phyloP scores from a whole-genome alignment of 2,797 vertebrate genomes.

The Pangasius krempfi region DNA sequence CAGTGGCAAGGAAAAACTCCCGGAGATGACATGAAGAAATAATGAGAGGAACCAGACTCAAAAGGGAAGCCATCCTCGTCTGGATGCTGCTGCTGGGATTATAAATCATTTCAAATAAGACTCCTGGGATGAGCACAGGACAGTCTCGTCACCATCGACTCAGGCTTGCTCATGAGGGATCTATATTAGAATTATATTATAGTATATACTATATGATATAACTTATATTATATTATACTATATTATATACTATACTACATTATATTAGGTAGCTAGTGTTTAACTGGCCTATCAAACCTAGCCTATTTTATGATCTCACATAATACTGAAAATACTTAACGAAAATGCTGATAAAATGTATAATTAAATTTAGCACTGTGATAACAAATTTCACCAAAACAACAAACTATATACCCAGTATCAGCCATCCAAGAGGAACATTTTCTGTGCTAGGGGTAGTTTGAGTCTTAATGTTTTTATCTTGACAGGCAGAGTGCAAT shows the following conservation, averaged over 20 bases:
- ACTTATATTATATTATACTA: background rate
- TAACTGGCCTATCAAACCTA: no score
- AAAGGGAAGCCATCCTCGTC: background rate
- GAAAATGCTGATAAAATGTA: background rate
- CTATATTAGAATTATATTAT: background rate
- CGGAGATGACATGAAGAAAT: background rate
- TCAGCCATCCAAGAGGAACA: background rate
- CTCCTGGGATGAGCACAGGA: background rate
- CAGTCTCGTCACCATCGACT: background rate
- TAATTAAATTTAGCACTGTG: background rate
- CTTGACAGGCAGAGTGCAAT: background rate
- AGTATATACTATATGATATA: background rate
- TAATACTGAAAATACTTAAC: background rate
- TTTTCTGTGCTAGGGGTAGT: background rate
- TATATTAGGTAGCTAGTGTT: background rate
- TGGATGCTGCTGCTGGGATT: background rate
- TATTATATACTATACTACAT: no score
- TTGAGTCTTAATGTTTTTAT: background rate
- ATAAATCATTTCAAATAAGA: background rate
- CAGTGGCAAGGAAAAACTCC: background rate
- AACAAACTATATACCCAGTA: background rate
- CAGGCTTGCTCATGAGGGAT: background rate
- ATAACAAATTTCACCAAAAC: background rate
- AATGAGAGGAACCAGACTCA: background rate
- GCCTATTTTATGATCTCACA: background rate